Evolutionary conservation across 1,140 invertebrate species (phyloP).

Genomic region (Charaxes varanes): DNA sequence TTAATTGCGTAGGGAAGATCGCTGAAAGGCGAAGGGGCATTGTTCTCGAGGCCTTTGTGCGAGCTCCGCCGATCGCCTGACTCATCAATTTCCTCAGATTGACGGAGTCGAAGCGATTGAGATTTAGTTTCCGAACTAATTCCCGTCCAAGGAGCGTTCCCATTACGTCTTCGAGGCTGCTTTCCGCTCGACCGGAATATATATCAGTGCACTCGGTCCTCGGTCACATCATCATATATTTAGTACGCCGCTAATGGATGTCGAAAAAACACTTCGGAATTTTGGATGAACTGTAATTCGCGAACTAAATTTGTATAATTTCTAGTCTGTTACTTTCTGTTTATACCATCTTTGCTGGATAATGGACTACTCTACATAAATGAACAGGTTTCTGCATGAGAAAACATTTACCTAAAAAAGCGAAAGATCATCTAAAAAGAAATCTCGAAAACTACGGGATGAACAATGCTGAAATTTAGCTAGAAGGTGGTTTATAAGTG

Average conservation of each 20-base stretch:
- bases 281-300: too few species aligned
- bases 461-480: too few species aligned
- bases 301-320: too few species aligned
- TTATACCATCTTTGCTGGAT: too few species aligned
- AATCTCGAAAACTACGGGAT: too few species aligned
- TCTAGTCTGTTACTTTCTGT: too few species aligned
- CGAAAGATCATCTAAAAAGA: too few species aligned
- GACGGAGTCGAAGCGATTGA: conserved; percentile 47
- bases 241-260: conserved; percentile 3
- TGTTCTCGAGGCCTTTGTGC: conserved; percentile 61
- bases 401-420: too few species aligned
- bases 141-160: conserved; percentile 10
- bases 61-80: conserved; percentile 39
- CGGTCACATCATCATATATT: conserved; percentile 19
- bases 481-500: too few species aligned
- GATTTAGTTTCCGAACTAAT: conserved; percentile 44
- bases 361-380: too few species aligned
- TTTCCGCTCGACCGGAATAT: conserved; percentile 9
- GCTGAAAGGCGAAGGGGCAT: conserved; percentile 51
- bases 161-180: conserved; percentile 11
- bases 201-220: conserved; percentile 10
- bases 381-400: too few species aligned
- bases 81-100: conserved; percentile 66
- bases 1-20: conserved; percentile 63
- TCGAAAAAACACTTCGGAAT: background rate